Base-by-base conservation (phyloP, 1,140 invertebrate genomes). In the Anastatus disparis region DNA sequence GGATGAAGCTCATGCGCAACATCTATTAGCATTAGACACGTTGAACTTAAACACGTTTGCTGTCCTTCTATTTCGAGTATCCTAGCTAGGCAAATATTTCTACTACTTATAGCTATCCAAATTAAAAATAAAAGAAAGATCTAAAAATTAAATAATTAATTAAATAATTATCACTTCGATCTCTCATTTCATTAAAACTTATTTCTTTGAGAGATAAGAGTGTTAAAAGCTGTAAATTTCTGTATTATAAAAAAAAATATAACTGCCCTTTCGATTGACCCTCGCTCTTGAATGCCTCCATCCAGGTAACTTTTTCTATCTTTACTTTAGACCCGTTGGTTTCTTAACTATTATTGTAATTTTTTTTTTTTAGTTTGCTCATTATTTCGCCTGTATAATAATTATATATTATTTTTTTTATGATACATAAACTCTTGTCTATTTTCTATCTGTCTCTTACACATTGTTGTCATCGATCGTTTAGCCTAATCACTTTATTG, bases 161-260 rank as follows among this genome's bases (percentile, higher is more conserved):
- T n/a, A n/a, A n/a, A n/a, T n/a, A n/a, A n/a, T n/a, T 46, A 40
- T 8, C 76, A 78, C 69, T 77, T 77, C 73, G 48, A 76, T 75
- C 70, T 76, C 17, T 75, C 31, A 35, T 20, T 40, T 48, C 50
- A 59, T 35, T 44, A n/a, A n/a, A n/a, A n/a, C n/a, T n/a, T 66
- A 20, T 63, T 63, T 62, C 20, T 31, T 62, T 63, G 44, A 70
- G 52, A 63, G 55, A 71, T 44, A 73, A 75, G n/a, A n/a, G 70
- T 72, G 74, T 71, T 75, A 78, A 79, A n/a, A n/a, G 66, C 75
- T 79, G 75, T 78, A 75, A 78, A 78, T 78, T n/a, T 79, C 74
- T 80, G 73, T 78, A 79, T 80, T 80, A 79, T 80, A 78, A 79
- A n/a, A n/a, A n/a, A n/a, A n/a, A n/a, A n/a, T n/a, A n/a, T n/a